Evolutionary conservation across 37 sponge, comb jelly and placozoan species (phyloP), one percentile per base, ranked within the genome.

Genomic region (Tethya wilhelma): DNA sequence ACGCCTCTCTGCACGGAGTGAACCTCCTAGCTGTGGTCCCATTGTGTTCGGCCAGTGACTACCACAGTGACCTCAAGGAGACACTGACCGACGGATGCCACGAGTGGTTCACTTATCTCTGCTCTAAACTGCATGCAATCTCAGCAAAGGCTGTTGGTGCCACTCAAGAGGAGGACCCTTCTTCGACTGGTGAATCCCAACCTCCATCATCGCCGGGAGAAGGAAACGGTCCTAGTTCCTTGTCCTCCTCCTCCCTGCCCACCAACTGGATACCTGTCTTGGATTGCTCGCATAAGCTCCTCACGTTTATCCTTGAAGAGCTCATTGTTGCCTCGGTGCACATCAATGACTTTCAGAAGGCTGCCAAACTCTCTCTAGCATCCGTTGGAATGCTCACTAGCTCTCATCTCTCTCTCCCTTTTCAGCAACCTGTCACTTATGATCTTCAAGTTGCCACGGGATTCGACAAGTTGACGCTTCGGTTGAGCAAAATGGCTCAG

Each of bases 51-150:
- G 49, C 49, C 3, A 73, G 62, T 0, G 62, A 75, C 12, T 81
- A 77, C 43, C 29, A 60, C 38, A 34, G 53, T 30, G 76, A 28
- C 4, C 20, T 81, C 1, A 26, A 72, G 37, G 83, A 59, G 38
- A 55, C 64, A 44, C 46, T 88, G 33, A 73, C 77, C 4, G 83
- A 82, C 28, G 53, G 62, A 63, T 76, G 77, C 65, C 82, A 81
- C 46, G 88, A 81, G 38, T 88, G 88, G 88, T 76, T 88, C 37
- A 58, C 82, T 19, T 88, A 88, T 63, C 59, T 88, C 64, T 88
- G 88, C 58, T 82, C 88, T 19, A 88, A 88, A 59, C 75, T 88
- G 39, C 83, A 75, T n/a, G 84, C 65, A 6, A 23, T 83, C 0
- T 44, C 75, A n/a, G n/a, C n/a, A n/a, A n/a, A n/a, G n/a, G n/a